Percentiles rank a stretch among this genome's conserved stretches.
Evolutionary conservation across 2,888 invertebrate genomes (phyloP).

Genomic region (Actias luna): DNA sequence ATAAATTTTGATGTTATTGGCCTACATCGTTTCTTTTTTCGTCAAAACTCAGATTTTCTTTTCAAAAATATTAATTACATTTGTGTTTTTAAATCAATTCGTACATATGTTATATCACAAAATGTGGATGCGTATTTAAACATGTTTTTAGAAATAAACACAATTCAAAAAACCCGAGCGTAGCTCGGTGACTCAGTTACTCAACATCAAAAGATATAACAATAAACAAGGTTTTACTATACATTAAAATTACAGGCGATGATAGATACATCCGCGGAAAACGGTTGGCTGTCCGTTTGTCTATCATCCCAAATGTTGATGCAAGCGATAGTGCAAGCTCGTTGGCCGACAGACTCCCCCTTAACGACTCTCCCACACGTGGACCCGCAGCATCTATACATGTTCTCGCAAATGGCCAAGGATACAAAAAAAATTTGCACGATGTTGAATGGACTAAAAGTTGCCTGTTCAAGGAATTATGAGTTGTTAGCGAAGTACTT

Average conservation of each 20-base stretch:
- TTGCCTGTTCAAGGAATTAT: conserved; percentile 78
- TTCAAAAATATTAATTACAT: too few species aligned
- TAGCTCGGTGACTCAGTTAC: too few species aligned
- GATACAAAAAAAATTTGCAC: conserved; percentile 61
- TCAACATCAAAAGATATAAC: not conserved
- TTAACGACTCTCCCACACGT: conserved; percentile 90
- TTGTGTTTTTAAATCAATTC: too few species aligned
- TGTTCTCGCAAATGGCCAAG: conserved; percentile 78
- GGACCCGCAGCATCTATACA: conserved; percentile 83
- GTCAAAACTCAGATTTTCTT: too few species aligned
- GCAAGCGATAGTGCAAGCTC: conserved; percentile 95
- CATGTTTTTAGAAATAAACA: too few species aligned
- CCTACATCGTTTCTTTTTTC: too few species aligned
- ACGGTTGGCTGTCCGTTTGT: conserved; percentile 93
- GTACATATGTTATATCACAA: too few species aligned
- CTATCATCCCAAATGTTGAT: conserved; percentile 89
- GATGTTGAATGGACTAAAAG: conserved; percentile 83
- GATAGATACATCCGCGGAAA: conserved; percentile 95
- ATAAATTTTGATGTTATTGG: too few species aligned
- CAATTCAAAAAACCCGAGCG: too few species aligned
- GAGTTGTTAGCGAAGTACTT: conserved; percentile 83
- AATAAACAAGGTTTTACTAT: not conserved
- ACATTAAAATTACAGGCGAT: conserved; percentile 86
- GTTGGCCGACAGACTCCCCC: conserved; percentile 90
- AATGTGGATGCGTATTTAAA: too few species aligned